Conservation (phyloP, 1,140 invertebrate genomes). For the Oreohelix idahoensis region DNA sequence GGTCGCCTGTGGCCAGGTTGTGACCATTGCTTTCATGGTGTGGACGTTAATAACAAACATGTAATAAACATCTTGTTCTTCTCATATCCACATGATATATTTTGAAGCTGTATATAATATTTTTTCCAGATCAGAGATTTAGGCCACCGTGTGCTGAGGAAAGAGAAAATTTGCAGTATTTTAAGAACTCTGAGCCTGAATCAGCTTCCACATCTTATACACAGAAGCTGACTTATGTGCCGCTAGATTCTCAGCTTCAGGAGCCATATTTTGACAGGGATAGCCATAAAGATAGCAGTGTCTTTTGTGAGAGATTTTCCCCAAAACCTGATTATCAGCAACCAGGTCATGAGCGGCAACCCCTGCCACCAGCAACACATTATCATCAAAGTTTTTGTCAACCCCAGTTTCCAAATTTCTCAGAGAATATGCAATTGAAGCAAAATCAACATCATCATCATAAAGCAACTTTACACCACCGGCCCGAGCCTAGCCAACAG, state of each 20-base stretch:
- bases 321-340: neutral
- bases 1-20: too few relatives aligned
- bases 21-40: too few relatives aligned
- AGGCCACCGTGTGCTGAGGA: neutral
- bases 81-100: too few relatives aligned
- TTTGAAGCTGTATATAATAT: neutral
- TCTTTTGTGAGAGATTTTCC: neutral
- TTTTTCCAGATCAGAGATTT: neutral
- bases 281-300: neutral
- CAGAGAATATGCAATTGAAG: neutral
- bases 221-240: neutral
- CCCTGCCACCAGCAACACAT: neutral
- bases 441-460: neutral
- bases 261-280: neutral
- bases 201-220: neutral
- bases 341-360: neutral
- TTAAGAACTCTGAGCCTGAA: neutral
- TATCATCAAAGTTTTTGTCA: neutral
- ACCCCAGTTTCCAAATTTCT: neutral
- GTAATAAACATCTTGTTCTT: too few relatives aligned
- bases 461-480: neutral
- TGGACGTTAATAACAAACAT: too few relatives aligned
- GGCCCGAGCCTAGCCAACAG: neutral
- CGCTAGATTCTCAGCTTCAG: neutral
- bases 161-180: neutral